Base-by-base conservation (phyloP, 2,888 invertebrate genomes). In the Leistus spinibarbis region DNA sequence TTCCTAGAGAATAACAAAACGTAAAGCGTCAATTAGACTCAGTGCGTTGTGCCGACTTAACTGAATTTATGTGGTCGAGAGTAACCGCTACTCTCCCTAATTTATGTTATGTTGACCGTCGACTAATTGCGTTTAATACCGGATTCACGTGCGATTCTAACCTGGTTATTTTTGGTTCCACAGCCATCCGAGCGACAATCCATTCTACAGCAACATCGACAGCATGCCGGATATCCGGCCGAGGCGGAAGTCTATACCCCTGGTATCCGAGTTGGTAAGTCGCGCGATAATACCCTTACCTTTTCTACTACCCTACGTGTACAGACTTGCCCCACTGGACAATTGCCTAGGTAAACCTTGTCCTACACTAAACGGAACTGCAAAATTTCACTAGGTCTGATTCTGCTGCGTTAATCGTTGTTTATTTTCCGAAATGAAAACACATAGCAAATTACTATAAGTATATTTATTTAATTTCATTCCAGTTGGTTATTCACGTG, bases 201-300 rank as follows among this genome's bases (percentile, higher is more conserved):
- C 98, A 9, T 99, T 99, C 90, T 99, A 99, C 91, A 98, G 97
- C 87, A 97, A 97, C 87, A 99, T 99, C 88, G 99, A 99, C 91
- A 99, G 98, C 84, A 98, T 97, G 96, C 99, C 99, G 68, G 98
- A 99, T 86, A 98, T 99, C 86, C 92, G 98, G 83, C 97, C 98
- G 71, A 90, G 97, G 82, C 91, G 98, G 84, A 99, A 99, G 88
- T 98, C 98, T 69, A 98, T 99, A 84, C 98, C 99, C 40, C 91
- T 99, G 83, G 99, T 99, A 82, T 98, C 98, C 77, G 99, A 99
- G 88, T 91, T 99, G 93, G 99, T 99, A 92, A 93, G 97, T 92
- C 81, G 64, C 70, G 54, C 57, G 40, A 68, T 76, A 60, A 19
- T 60, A 16, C 17, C 17, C 17, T 40, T 10, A 40, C 40, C 7